Conservation (phyloP, 2,797 vertebrate species). For the Pampus argenteus region DNA sequence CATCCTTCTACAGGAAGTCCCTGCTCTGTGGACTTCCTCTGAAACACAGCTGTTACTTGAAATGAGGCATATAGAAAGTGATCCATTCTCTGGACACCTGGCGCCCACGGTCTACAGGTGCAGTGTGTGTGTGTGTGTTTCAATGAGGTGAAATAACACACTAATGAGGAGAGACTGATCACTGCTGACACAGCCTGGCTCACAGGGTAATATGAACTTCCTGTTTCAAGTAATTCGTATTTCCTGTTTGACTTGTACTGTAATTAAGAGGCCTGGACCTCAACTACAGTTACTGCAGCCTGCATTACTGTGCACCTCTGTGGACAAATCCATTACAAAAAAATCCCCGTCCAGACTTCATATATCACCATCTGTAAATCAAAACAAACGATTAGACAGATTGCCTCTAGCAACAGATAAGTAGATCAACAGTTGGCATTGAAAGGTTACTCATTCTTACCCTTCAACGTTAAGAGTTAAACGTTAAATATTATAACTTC, state of each 20-base stretch:
- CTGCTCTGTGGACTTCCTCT: slow-evolving; percentile 61
- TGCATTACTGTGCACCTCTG: slow-evolving; percentile 30
- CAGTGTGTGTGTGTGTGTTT: slow-evolving; percentile 47
- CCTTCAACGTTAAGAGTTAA: slow-evolving; percentile 15
- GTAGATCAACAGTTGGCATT: slow-evolving; percentile 30
- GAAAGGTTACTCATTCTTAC: slow-evolving; percentile 26
- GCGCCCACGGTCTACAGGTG: slow-evolving; percentile 71
- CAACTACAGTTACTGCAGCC: slow-evolving; percentile 43
- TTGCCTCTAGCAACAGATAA: slow-evolving; percentile 63
- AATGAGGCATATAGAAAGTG: slow-evolving; percentile 72
- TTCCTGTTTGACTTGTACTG: slow-evolving; percentile 72
- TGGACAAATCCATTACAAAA: slow-evolving; percentile 34
- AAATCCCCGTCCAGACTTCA: slow-evolving; percentile 54
- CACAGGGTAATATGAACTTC: slow-evolving; percentile 75
- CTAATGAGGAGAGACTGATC: slow-evolving; percentile 80
- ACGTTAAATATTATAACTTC: slow-evolving; percentile 5
- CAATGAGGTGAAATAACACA: slow-evolving; percentile 67
- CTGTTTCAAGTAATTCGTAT: slow-evolving; percentile 76
- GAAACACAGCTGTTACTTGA: slow-evolving; percentile 66
- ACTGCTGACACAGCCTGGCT: slow-evolving; percentile 69
- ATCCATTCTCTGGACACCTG: slow-evolving; percentile 77
- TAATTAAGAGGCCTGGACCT: slow-evolving; percentile 73
- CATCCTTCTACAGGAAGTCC: slow-evolving; percentile 63
- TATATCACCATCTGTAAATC: slow-evolving; percentile 57
- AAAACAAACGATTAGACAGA: slow-evolving; percentile 59